Evolutionary conservation across 2,797 vertebrate species (phyloP).

Genomic region (Aulostomus chinensis): DNA sequence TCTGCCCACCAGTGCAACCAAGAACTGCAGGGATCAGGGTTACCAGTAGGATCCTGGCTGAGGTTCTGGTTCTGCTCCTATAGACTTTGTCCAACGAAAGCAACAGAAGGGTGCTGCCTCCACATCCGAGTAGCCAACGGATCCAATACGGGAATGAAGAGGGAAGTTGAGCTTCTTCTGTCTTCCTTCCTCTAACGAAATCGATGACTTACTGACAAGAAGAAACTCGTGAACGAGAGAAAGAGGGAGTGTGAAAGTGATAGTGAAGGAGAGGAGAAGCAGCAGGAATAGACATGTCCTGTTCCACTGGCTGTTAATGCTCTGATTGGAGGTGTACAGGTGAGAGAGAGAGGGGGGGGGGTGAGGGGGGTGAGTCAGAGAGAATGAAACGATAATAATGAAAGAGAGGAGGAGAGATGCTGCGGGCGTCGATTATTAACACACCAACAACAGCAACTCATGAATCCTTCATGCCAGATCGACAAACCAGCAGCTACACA

Average conservation of each 20-base stretch:
- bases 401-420: slow-evolving; percentile 38
- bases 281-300: slow-evolving; percentile 66
- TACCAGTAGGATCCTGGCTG: no score
- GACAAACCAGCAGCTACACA: neutral
- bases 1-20: no score
- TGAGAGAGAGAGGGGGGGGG: neutral
- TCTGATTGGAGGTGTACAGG: slow-evolving; percentile 24
- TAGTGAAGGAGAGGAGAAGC: slow-evolving; percentile 28
- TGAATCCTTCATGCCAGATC: slow-evolving; percentile 47
- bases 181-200: no score
- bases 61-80: no score
- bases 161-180: no score
- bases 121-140: no score
- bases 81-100: no score
- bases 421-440: slow-evolving; percentile 49
- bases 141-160: no score
- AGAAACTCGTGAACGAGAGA: slow-evolving; percentile 36
- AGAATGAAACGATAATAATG: slow-evolving; percentile 25
- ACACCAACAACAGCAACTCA: slow-evolving; percentile 38
- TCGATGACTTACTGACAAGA: slow-evolving; percentile 44
- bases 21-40: no score
- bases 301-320: slow-evolving; percentile 44
- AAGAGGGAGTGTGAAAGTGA: slow-evolving; percentile 42
- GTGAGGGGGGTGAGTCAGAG: slow-evolving; percentile 21
- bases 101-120: no score